phyloP scores from a whole-genome alignment of 2,888 invertebrate species.

The Apamea epomidion region DNA sequence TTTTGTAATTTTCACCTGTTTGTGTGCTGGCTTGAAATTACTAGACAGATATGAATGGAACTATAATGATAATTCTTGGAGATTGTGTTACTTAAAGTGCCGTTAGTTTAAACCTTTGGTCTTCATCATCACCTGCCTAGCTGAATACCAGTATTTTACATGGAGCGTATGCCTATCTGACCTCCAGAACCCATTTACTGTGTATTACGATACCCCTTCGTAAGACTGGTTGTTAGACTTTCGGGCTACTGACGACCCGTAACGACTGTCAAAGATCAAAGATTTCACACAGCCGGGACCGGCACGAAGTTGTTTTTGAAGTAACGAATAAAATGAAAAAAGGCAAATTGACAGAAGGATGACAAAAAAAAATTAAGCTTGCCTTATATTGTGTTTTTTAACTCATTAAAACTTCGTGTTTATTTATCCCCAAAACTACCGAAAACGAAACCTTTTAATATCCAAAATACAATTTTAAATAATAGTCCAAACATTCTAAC shows the following conservation, averaged over 20 bases:
- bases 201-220: no score
- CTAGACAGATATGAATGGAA: conserved; percentile 45
- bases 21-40: conserved; percentile 39
- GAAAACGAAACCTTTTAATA: conserved; percentile 22
- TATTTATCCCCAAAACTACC: conserved; percentile 16
- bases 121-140: not conserved
- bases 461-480: conserved; percentile 40
- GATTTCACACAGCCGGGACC: no score
- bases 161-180: no score
- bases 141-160: no score
- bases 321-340: not conserved
- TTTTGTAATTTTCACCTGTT: conserved; percentile 41
- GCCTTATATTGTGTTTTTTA: not conserved
- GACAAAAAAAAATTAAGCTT: not conserved
- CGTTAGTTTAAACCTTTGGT: conserved; percentile 36
- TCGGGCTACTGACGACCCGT: no score
- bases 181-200: no score
- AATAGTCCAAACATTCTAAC: conserved; percentile 33
- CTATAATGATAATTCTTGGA: conserved; percentile 48
- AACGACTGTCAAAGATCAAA: no score
- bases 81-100: conserved; percentile 28
- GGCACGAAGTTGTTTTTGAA: not conserved
- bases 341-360: no score
- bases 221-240: no score
- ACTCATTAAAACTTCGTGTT: not conserved